phyloP scores from a whole-genome alignment of 2,888 invertebrate genomes.

The Diplolepis rosae region DNA sequence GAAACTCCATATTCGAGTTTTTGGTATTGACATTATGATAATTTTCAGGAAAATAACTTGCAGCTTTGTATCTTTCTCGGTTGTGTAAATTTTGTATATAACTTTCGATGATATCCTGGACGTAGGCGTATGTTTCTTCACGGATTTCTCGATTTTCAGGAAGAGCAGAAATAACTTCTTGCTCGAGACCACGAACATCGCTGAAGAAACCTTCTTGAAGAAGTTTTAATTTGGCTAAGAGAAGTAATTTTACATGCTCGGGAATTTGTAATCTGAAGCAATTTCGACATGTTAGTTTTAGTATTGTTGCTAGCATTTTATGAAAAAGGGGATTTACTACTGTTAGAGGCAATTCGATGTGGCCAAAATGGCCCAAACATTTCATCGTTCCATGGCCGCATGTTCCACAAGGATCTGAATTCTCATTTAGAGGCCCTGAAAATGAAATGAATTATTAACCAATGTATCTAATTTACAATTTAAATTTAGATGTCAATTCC shows the following conservation, averaged over 20 bases:
- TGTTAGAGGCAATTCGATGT: conserved; percentile 91
- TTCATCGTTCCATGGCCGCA: conserved; percentile 81
- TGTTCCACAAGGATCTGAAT: conserved; percentile 85
- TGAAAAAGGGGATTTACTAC: conserved; percentile 94
- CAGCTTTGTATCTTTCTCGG: conserved; percentile 58
- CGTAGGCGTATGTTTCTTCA: conserved; percentile 64
- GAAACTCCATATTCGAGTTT: conserved; percentile 75
- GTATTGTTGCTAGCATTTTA: conserved; percentile 80
- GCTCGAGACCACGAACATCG: conserved; percentile 82
- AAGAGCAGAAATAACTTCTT: conserved; percentile 58
- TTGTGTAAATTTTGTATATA: conserved; percentile 67
- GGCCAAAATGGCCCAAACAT: conserved; percentile 96
- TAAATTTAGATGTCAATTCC: neutral
- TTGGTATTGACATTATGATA: conserved; percentile 71
- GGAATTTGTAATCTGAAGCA: conserved; percentile 83
- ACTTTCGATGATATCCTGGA: conserved; percentile 75
- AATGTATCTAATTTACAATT: neutral
- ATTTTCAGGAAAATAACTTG: conserved; percentile 64
- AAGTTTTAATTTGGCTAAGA: conserved; percentile 82
- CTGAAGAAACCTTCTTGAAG: conserved; percentile 84
- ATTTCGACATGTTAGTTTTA: conserved; percentile 81
- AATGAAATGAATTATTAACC: conserved; percentile 1
- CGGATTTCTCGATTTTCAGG: conserved; percentile 50
- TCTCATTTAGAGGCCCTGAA: conserved; percentile 78
- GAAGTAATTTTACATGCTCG: conserved; percentile 76